A percentile compares a stretch with the other conserved stretches of the same genome.
These are phyloP conservation scores for Hybognathus amarus DNA, from an alignment of 2,797 vertebrate genomes.

Conservation along the genomic window DNA sequence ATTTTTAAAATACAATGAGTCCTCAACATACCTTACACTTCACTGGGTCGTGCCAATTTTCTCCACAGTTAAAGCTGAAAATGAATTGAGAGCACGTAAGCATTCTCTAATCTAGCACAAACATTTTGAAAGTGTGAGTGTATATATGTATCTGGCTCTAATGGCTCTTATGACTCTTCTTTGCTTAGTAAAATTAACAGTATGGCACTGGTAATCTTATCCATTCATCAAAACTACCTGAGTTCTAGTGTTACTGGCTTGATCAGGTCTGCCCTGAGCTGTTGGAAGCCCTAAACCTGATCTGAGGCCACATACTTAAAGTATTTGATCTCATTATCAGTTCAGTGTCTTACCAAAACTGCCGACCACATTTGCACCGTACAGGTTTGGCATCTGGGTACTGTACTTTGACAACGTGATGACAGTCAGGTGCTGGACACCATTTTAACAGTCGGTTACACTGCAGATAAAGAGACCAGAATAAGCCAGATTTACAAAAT, in stretches of 20 bases:
- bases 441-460: slow-evolving; percentile 99
- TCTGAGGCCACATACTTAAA: background rate
- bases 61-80: slow-evolving; percentile 97
- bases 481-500: background rate
- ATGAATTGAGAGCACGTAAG: slow-evolving; percentile 44
- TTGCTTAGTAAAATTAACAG: slow-evolving; percentile 10
- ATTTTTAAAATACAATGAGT: background rate
- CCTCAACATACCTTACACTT: slow-evolving; percentile 92
- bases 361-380: slow-evolving; percentile 99
- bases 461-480: slow-evolving; percentile 68
- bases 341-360: slow-evolving; percentile 90
- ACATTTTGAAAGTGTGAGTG: background rate
- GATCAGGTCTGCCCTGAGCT: slow-evolving; percentile 10
- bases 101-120: slow-evolving; percentile 19
- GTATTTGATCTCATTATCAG: slow-evolving; percentile 20
- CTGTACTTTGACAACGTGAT: slow-evolving; percentile 99
- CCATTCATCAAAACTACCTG: too few species aligned
- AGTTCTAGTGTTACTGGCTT: slow-evolving; percentile 35
- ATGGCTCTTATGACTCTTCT: background rate
- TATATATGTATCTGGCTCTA: background rate
- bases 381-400: slow-evolving; percentile 99
- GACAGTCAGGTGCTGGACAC: slow-evolving; percentile 99
- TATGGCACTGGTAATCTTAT: too few species aligned
- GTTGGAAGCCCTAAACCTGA: slow-evolving; percentile 18
- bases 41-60: slow-evolving; percentile 99